Percentiles rank a stretch among this genome's conserved stretches.
Conservation (phyloP, 2,888 invertebrate species). For the Campoplex nolae region DNA sequence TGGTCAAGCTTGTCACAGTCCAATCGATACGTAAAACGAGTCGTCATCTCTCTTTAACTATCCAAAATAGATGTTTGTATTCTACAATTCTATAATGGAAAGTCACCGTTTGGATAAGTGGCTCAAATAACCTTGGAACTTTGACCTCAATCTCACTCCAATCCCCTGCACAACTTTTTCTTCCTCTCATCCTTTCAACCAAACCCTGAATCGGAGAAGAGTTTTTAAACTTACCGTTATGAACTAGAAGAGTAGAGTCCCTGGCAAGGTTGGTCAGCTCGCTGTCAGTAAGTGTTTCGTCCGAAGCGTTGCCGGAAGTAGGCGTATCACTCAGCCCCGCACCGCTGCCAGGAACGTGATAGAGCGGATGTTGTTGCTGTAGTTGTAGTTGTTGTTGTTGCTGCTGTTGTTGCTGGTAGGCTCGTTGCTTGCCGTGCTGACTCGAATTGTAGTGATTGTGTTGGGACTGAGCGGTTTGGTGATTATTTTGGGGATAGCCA, state of each 20-base stretch:
- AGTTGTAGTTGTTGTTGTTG: constrained; percentile 80
- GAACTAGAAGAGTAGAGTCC: constrained; percentile 92
- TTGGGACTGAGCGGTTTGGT: constrained; percentile 80
- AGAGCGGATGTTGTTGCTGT: constrained; percentile 83
- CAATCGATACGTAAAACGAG: constrained; percentile 38
- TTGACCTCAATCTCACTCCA: neutral
- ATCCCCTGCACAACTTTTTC: neutral
- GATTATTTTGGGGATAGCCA: constrained; percentile 86
- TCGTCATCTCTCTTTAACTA: neutral
- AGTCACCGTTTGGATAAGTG: neutral
- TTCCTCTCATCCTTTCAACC: neutral
- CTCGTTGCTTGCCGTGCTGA: constrained; percentile 85
- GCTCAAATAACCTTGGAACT: neutral
- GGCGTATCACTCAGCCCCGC: constrained; percentile 92
- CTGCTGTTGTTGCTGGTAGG: constrained; percentile 85
- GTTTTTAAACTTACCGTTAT: constrained; percentile 89
- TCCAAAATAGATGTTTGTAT: neutral
- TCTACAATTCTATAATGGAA: neutral
- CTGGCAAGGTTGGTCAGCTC: constrained; percentile 92
- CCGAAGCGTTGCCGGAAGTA: constrained; percentile 89
- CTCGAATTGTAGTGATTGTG: constrained; percentile 82
- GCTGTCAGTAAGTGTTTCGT: constrained; percentile 93
- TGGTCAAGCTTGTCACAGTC: constrained; percentile 74
- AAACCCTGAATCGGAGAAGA: neutral
- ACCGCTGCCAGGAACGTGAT: constrained; percentile 84